phyloP scores from a whole-genome alignment of 2,113 vertebrate genomes.

The Apodemus sylvaticus region DNA sequence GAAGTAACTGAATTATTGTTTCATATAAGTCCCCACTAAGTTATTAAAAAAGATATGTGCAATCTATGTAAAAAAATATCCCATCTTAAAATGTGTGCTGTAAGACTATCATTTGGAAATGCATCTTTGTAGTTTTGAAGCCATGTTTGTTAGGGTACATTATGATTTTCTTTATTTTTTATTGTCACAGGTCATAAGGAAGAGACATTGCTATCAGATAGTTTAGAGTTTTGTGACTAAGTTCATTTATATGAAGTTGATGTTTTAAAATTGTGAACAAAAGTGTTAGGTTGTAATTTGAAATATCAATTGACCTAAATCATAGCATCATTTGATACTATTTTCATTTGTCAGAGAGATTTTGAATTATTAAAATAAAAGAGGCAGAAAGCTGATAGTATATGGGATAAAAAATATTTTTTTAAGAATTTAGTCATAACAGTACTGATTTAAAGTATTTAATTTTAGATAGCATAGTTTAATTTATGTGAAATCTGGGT shows the following conservation, averaged over 20 bases:
- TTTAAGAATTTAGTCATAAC: constrained; percentile 48
- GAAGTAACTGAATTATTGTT: not conserved
- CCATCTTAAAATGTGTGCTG: not conserved
- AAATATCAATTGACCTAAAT: constrained; percentile 61
- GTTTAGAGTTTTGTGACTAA: constrained; percentile 71
- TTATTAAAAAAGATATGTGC: not conserved
- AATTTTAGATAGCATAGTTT: not conserved
- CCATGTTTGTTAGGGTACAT: constrained; percentile 58
- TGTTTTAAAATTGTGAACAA: constrained; percentile 66
- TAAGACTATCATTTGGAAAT: not conserved
- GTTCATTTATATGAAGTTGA: constrained; percentile 52
- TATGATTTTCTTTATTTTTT: constrained; percentile 28
- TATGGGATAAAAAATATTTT: constrained; percentile 44
- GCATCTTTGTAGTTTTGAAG: constrained; percentile 41
- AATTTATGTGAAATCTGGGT: not conserved
- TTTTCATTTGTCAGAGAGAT: constrained; percentile 66
- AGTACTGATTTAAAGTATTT: not conserved
- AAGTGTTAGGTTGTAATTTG: constrained; percentile 68
- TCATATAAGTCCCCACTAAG: not conserved
- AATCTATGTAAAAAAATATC: not conserved
- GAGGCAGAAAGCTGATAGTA: constrained; percentile 28
- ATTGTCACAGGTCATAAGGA: not conserved
- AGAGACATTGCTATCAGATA: constrained; percentile 49
- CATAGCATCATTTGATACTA: constrained; percentile 72
- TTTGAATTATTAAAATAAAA: constrained; percentile 78